Base-by-base conservation (phyloP, 2,888 invertebrate species). In the Pseudeuparius sepicola region DNA sequence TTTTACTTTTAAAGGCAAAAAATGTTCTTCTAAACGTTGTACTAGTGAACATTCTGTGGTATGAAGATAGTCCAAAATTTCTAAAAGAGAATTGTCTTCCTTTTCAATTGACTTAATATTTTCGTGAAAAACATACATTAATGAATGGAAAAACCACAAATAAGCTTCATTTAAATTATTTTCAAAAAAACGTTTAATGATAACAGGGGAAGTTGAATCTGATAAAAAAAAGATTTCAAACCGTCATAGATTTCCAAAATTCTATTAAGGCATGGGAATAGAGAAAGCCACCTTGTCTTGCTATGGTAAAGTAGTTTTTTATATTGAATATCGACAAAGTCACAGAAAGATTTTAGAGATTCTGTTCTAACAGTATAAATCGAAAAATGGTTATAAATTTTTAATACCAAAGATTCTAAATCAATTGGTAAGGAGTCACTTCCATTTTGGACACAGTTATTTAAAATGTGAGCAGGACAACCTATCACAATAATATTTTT, bases 351-450 rank as follows among this genome's bases (percentile, higher is more conserved):
- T 30, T 30, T 16, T 2, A 30, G 3, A 12, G 30, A 5, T 30
- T 30, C 30, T 6, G 30, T 30, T 30, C 30, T 13, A 16, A 30
- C 30, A 9, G 18, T 30, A 12, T 30, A 30, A 20, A 30, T 30
- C 9, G 30, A 28, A 30, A 17, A 31, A 18, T 31, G 20, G 17
- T 31, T 31, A 4, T 18, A 20, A n/a, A 32, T 32, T 4, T 24
- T 4, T 10, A 24, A 24, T 10, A 24, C n/a, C 4, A 24, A 11
- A 4, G 25, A 3, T 10, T 35, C 14, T n/a, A 15, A 18, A 11
- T 31, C 15, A 9, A 10, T 5, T 14, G 20, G 24, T 11, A 30
- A 15, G 11, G 10, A 20, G 13, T 25, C 25, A 6, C n/a, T 11
- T 6, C 14, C 24, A 25, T 14, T 14, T 9, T 24, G 33, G 5